These are phyloP conservation scores for Isichthys henryi DNA, from an alignment of 2,113 vertebrate genomes.

Conservation along the genomic window DNA sequence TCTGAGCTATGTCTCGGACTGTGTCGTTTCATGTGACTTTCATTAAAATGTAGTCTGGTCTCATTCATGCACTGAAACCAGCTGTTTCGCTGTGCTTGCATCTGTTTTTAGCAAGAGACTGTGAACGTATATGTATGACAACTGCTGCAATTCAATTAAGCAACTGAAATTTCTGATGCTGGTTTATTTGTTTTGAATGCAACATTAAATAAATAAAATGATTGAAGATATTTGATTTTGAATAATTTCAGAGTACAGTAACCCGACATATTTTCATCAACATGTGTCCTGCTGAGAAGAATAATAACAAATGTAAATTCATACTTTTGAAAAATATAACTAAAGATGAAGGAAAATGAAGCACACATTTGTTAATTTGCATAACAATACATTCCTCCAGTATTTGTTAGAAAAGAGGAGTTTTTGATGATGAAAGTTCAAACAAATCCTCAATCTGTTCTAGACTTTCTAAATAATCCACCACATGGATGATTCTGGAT, in stretches of 20 bases:
- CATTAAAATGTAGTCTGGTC: not conserved
- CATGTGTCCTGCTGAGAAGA: not conserved
- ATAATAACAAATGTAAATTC: not conserved
- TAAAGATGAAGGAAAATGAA: not conserved
- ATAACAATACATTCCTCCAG: not conserved
- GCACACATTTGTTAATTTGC: not conserved
- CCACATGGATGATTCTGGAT: not conserved
- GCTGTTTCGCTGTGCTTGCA: not conserved
- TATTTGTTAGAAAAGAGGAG: not conserved
- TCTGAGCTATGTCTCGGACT: not conserved
- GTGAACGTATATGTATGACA: slow-evolving; percentile 45
- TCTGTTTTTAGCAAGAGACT: not conserved
- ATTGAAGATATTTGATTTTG: not conserved
- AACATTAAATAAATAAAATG: not conserved
- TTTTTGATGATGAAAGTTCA: not conserved
- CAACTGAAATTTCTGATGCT: slow-evolving; percentile 36
- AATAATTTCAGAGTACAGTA: not conserved
- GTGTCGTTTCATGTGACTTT: not conserved
- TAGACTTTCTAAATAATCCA: not conserved
- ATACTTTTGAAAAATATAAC: not conserved
- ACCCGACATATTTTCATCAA: not conserved
- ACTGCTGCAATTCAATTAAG: slow-evolving; percentile 41
- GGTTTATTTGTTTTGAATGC: slow-evolving; percentile 34
- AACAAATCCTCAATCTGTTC: not conserved
- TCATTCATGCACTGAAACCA: not conserved